Conservation (phyloP, 1,140 invertebrate genomes). For the Phortica variegata region DNA sequence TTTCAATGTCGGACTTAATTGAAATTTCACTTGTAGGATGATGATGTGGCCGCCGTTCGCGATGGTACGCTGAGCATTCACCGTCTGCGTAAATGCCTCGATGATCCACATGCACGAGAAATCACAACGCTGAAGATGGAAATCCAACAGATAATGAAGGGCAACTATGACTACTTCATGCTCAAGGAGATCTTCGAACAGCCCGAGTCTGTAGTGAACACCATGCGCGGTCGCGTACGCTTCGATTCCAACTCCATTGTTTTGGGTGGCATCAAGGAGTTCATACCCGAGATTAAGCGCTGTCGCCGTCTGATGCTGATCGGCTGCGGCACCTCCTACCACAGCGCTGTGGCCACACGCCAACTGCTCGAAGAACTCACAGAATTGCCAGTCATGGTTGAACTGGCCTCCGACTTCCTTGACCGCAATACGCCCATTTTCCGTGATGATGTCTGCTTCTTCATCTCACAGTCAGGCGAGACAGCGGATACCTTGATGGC, state of each 20-base stretch:
- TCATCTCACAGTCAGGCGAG: slow-evolving; percentile 97
- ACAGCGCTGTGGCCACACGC: slow-evolving; percentile 95
- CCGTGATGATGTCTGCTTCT: slow-evolving; percentile 99
- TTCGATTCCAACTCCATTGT: slow-evolving; percentile 72
- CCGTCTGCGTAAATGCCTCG: slow-evolving; percentile 74
- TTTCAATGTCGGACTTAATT: not conserved
- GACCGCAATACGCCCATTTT: slow-evolving; percentile 98
- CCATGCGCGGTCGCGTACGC: slow-evolving; percentile 97
- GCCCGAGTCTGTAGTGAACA: slow-evolving; percentile 98
- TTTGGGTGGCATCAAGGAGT: slow-evolving; percentile 76
- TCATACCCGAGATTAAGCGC: slow-evolving; percentile 94
- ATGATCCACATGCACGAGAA: slow-evolving; percentile 86
- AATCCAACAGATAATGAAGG: slow-evolving; percentile 99
- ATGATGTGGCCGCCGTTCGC: slow-evolving; percentile 83
- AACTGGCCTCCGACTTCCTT: slow-evolving; percentile 98
- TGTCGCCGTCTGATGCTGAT: slow-evolving; percentile 95
- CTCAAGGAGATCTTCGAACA: slow-evolving; percentile 99
- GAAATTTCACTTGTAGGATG: slow-evolving; percentile 62
- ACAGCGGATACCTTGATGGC: slow-evolving; percentile 98
- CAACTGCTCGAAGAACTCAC: slow-evolving; percentile 97
- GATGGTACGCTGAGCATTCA: slow-evolving; percentile 94
- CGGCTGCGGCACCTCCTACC: slow-evolving; percentile 98
- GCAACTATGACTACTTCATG: slow-evolving; percentile 98
- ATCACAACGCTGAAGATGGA: slow-evolving; percentile 97
- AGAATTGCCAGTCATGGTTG: slow-evolving; percentile 98